Base-by-base conservation (phyloP, 1,140 invertebrate genomes). In the Drosophila asahinai region DNA sequence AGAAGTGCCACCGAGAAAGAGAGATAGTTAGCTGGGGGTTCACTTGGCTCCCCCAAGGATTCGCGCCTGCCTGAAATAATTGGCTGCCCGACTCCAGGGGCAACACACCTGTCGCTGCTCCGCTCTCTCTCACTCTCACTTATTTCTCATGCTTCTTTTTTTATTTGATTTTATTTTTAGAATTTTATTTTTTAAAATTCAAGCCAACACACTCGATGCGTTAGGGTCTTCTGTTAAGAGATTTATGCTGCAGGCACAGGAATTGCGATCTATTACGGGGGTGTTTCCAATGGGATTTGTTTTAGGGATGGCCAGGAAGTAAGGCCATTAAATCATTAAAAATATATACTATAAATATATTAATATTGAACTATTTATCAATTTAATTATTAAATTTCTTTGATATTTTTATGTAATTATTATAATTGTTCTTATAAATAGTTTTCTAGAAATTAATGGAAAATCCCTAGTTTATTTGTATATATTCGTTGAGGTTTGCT, bases 21-120 rank as follows among this genome's bases (percentile, higher is more conserved):
- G 55, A 8, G 38, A 75, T 55, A 75, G 71, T 58, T 75, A 36
- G 59, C 51, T 70, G 51, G 42, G 30, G 54, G 45, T 36, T 58
- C 58, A 19, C 19, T 40, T 27, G 36, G 27, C 42, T 75, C 70
- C 42, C 67, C 81, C 80, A 87, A 67, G 84, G 73, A 83, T 72
- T 89, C 70, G 77, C 86, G 43, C 57, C 74, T 58, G 30, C n/a
- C 30, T 47, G 59, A 89, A 89, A 89, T 89, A 89, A 89, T 89
- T 89, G 84, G 84, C 86, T 84, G 38, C 17, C 12, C 47, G 77
- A 60, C 70, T 80, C 75, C 64, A 49, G 65, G 78, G 77, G 74
- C 86, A 45, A 63, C 75, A 77, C 74, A 80, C 81, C 75, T 78
- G 75, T 78, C 75, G 75, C 75, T 58, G 65, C 38, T 38, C 9